phyloP scores from a whole-genome alignment of 2,888 invertebrate species.

The Galerucella calmariensis region DNA sequence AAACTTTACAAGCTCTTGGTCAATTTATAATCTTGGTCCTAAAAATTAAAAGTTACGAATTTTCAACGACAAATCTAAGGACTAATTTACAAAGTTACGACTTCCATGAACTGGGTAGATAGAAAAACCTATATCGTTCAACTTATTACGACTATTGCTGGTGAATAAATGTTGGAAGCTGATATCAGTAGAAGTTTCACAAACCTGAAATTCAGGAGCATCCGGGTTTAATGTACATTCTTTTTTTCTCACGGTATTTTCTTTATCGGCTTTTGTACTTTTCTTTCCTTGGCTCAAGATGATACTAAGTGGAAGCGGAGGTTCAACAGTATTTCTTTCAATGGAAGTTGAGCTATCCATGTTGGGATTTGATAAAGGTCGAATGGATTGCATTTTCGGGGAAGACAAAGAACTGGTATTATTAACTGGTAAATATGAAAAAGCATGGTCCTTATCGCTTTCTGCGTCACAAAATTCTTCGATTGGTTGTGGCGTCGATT shows the following conservation, averaged over 20 bases:
- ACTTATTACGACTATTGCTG: no score
- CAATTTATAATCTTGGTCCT: no score
- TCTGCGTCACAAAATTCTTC: slow-evolving; percentile 19
- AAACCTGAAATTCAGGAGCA: slow-evolving; percentile 12
- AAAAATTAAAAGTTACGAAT: no score
- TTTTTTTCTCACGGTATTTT: slow-evolving; percentile 8
- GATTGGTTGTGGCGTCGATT: neutral
- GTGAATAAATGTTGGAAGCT: no score
- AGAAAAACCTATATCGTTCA: no score
- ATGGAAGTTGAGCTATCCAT: neutral
- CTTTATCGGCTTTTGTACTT: neutral
- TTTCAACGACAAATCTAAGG: no score
- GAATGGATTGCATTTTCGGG: neutral
- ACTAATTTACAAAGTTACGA: no score
- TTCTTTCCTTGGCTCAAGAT: slow-evolving; percentile 1
- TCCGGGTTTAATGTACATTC: neutral
- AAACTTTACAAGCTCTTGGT: no score
- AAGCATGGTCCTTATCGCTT: neutral
- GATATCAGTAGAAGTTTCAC: neutral
- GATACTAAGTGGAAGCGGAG: slow-evolving; percentile 8
- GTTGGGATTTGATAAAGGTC: neutral
- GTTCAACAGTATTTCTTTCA: neutral
- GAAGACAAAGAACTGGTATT: neutral
- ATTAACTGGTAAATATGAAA: neutral
- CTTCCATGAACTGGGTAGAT: no score